Evolutionary conservation across 2,888 invertebrate genomes (phyloP).

Genomic region (Agrochola macilenta): DNA sequence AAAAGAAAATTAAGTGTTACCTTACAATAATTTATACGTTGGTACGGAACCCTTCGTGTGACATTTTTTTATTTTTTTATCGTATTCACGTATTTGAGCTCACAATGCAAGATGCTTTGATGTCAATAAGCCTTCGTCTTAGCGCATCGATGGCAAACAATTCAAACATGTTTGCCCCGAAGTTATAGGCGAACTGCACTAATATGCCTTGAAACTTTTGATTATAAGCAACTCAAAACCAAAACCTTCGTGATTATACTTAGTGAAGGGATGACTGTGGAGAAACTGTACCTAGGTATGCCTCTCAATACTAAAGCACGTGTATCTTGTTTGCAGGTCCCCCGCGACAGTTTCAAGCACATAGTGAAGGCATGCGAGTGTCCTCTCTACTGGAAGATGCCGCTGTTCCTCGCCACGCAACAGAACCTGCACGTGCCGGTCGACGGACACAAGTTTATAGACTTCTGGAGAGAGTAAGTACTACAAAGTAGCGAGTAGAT

Average conservation of each 20-base stretch:
- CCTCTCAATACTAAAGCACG: not conserved
- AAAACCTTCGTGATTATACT: not conserved
- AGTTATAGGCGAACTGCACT: no score
- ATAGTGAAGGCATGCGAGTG: conserved; percentile 96
- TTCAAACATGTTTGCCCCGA: no score
- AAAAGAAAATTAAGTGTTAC: no score
- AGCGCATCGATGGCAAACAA: no score
- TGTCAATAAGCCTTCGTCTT: no score
- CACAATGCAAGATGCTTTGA: not conserved
- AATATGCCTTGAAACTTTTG: not conserved
- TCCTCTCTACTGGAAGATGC: conserved; percentile 99
- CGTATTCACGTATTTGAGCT: not conserved
- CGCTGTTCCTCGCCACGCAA: conserved; percentile 97
- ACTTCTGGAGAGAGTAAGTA: conserved; percentile 98
- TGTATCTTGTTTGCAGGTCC: conserved; percentile 81
- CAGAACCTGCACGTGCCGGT: conserved; percentile 93
- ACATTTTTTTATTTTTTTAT: no score
- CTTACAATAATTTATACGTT: no score
- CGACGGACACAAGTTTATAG: conserved; percentile 95
- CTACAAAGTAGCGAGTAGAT: not conserved
- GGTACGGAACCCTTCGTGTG: no score
- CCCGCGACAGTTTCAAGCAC: conserved; percentile 92
- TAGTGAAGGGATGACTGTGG: not conserved
- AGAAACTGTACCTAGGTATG: not conserved
- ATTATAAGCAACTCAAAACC: not conserved